Evolutionary conservation across 2,888 invertebrate genomes (phyloP), one percentile per base, ranked within the genome.

Genomic region (Agriopis aurantiaria): DNA sequence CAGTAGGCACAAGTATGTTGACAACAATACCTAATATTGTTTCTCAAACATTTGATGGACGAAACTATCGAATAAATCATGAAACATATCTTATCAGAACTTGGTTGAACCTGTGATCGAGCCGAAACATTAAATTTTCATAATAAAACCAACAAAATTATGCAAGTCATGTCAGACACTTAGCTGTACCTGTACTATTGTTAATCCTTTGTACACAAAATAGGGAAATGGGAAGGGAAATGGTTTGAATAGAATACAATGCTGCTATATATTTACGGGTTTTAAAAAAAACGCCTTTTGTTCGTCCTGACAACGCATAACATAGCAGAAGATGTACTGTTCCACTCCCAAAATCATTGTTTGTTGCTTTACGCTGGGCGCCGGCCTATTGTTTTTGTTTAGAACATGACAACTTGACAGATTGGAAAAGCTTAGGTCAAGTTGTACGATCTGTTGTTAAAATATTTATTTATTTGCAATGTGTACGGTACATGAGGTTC

Each of bases 191-290:
- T 90, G 89, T 86, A 84, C 88, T 86, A 90, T 90, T 91, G 90
- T 91, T 90, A 91, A 92, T 91, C 91, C 91, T 92, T 91, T 88
- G 88, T 87, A 85, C 87, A 87, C 85, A 89, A 89, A 92, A 91
- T 89, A 87, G 88, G 89, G 89, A 91, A 91, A 91, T 90, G 89
- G 86, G 86, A 88, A 89, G 88, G 87, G 88, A 90, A 90, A 91
- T 88, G 84, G 86, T 86, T 82, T 85, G 88, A 90, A 91, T 87
- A 88, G 89, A 89, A 72, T 79, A 92, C 92, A 93, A 93, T 90
- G 77, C 86, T 80, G 88, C 87, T 88, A 91, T 92, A 92, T 92
- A 92, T 91, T 90, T 86, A 88, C 86, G 85, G 86, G 87, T 86
- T 89, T 90, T 88, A 84, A 88, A 46, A 88, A 87, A 80, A 79